phyloP scores from a whole-genome alignment of 1,140 invertebrate genomes.

The Drosophila kikkawai region DNA sequence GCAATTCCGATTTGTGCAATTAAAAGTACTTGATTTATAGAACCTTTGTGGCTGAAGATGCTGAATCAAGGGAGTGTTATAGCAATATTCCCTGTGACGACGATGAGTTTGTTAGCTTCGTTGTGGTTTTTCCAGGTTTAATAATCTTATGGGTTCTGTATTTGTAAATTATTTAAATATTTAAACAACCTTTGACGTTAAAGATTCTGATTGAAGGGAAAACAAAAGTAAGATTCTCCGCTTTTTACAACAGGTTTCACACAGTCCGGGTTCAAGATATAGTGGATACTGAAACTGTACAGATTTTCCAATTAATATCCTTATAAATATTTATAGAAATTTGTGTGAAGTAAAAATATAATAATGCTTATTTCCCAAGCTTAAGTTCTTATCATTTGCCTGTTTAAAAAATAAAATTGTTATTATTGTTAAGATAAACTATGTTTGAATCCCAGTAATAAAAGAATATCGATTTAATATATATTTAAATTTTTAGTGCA shows the following conservation, averaged over 20 bases:
- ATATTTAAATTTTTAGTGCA: too few relatives aligned
- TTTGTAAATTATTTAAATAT: background rate
- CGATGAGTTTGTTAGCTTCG: background rate
- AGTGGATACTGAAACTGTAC: background rate
- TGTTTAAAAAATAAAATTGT: too few relatives aligned
- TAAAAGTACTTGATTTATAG: conserved; percentile 60
- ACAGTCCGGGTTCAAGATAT: background rate
- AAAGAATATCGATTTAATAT: too few relatives aligned
- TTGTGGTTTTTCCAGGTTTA: background rate
- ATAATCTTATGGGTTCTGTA: background rate
- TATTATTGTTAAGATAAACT: too few relatives aligned
- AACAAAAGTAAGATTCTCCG: background rate
- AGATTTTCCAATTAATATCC: background rate
- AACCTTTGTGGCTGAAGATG: conserved; percentile 5
- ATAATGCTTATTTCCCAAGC: too few relatives aligned
- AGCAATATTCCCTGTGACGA: conserved; percentile 1
- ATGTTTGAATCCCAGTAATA: too few relatives aligned
- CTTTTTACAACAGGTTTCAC: background rate
- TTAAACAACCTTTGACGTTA: background rate
- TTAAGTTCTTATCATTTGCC: too few relatives aligned
- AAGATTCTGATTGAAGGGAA: background rate
- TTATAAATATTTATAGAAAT: background rate
- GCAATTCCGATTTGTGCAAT: conserved; percentile 39
- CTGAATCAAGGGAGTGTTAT: background rate
- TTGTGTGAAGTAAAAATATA: background rate